Conservation (phyloP, 2,888 invertebrate species). For the Eucriotettix oculatus region DNA sequence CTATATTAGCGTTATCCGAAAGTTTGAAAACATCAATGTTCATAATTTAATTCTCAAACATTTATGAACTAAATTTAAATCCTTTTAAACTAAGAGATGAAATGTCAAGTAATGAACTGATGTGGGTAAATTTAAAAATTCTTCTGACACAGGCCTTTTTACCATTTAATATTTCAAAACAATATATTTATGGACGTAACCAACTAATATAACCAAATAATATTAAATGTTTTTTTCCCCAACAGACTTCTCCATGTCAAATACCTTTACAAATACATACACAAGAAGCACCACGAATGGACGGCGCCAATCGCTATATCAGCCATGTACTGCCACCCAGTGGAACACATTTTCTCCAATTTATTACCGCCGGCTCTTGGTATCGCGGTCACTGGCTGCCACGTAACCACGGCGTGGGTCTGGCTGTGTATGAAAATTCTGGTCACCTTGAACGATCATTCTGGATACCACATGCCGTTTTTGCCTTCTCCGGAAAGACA, state of each 20-base stretch:
- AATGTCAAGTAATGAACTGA: no score
- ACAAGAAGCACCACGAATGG: constrained; percentile 38
- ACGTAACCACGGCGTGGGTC: constrained; percentile 21
- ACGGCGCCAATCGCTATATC: constrained; percentile 32
- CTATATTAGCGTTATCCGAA: no score
- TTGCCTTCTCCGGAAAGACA: constrained; percentile 33
- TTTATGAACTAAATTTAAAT: no score
- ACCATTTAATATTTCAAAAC: no score
- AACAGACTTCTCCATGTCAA: constrained; percentile 20
- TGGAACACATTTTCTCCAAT: constrained; percentile 31
- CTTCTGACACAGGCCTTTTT: no score
- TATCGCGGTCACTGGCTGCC: constrained; percentile 21
- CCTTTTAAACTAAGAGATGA: no score
- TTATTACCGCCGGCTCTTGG: constrained; percentile 29
- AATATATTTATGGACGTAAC: no score
- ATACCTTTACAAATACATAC: constrained; percentile 29
- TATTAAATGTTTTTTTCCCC: constrained; percentile 22
- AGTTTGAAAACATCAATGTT: no score
- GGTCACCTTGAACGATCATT: constrained; percentile 31
- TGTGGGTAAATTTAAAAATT: no score
- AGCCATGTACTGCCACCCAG: constrained; percentile 29
- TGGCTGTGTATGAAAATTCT: constrained; percentile 28
- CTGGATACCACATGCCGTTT: constrained; percentile 35
- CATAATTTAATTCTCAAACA: no score
- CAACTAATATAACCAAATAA: no score